These are phyloP conservation scores for Acholoe squamosa DNA, from an alignment of 2,888 invertebrate genomes.

Conservation along the genomic window DNA sequence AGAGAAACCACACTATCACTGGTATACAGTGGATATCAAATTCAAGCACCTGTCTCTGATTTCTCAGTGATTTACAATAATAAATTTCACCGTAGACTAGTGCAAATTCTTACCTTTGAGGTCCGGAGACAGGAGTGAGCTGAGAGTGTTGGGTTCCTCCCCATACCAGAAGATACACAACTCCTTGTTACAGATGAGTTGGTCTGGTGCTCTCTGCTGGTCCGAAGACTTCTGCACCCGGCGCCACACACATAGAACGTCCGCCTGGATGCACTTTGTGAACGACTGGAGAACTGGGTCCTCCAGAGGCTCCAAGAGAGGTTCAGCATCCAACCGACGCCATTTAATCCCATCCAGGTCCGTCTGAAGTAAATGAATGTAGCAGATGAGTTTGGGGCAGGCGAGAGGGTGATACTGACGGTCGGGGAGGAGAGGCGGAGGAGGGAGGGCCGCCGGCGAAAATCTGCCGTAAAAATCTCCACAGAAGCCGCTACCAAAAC, in stretches of 20 bases:
- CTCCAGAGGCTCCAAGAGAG: conserved; percentile 71
- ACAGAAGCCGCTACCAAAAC: too few relatives aligned
- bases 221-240: conserved; percentile 86
- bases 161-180: conserved; percentile 99
- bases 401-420: neutral
- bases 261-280: conserved; percentile 86
- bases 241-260: conserved; percentile 99
- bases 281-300: conserved; percentile 84
- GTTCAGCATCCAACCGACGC: conserved; percentile 85
- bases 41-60: too few relatives aligned
- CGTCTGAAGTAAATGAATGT: conserved; percentile 88
- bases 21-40: too few relatives aligned
- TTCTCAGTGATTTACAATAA: too few relatives aligned
- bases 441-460: too few relatives aligned
- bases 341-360: conserved; percentile 99
- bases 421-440: too few relatives aligned
- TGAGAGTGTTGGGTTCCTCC: conserved; percentile 85
- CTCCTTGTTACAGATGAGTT: conserved; percentile 88
- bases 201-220: conserved; percentile 89
- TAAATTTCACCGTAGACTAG: too few relatives aligned
- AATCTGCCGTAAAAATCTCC: too few relatives aligned
- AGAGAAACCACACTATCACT: too few relatives aligned
- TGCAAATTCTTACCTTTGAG: conserved; percentile 95
- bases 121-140: conserved; percentile 86
- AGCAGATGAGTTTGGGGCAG: too few relatives aligned